Conservation (phyloP, 2,113 vertebrate genomes). For the Ornithorhynchus anatinus region DNA sequence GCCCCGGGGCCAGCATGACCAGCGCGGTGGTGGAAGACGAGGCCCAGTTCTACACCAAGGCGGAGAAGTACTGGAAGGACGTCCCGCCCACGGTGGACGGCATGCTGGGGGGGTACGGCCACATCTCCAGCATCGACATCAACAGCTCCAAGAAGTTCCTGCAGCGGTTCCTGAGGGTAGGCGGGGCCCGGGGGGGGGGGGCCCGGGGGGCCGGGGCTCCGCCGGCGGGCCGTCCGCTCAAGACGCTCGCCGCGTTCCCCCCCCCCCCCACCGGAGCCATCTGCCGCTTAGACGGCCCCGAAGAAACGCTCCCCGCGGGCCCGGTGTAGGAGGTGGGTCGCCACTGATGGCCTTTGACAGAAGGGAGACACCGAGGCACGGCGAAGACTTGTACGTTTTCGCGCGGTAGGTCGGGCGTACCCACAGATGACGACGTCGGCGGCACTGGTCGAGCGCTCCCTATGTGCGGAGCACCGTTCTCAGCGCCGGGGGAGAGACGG, state of each 20-base stretch:
- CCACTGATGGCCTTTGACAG: too few relatives aligned
- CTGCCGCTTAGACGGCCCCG: too few relatives aligned
- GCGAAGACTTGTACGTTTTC: too few relatives aligned
- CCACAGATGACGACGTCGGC: too few relatives aligned
- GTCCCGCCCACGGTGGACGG: conserved; percentile 90
- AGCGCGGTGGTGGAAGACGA: conserved; percentile 80
- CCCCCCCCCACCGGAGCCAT: accelerated
- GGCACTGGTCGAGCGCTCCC: too few relatives aligned
- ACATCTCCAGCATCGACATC: conserved; percentile 94
- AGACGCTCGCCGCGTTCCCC: accelerated
- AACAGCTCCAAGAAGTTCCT: conserved; percentile 92
- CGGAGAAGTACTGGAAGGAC: conserved; percentile 91
- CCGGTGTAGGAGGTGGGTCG: too few relatives aligned
- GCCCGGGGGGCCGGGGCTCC: not conserved
- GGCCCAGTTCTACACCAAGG: conserved; percentile 88
- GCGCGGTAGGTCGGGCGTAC: too few relatives aligned
- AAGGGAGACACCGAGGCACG: too few relatives aligned
- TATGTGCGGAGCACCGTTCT: too few relatives aligned
- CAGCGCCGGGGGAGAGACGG: too few relatives aligned
- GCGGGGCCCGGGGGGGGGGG: conserved; percentile 36
- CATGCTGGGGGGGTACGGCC: conserved; percentile 95
- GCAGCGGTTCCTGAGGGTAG: conserved; percentile 88
- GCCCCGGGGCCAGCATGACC: conserved; percentile 70
- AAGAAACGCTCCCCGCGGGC: too few relatives aligned
- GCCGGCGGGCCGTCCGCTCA: too few relatives aligned